Evolutionary conservation across 2,888 invertebrate genomes (phyloP).

Genomic region (Elegia similella): DNA sequence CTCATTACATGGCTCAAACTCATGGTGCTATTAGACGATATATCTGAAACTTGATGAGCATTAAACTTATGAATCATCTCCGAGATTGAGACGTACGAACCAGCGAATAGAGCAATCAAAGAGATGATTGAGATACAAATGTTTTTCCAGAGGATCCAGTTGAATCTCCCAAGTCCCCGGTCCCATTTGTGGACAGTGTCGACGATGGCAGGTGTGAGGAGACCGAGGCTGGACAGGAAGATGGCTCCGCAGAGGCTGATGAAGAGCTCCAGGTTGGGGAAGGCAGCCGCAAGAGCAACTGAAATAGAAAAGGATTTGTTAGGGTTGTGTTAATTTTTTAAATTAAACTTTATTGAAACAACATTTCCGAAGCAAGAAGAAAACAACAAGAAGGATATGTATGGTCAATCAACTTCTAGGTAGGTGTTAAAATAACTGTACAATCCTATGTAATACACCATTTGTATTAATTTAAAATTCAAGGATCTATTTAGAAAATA

Average conservation of each 20-base stretch:
- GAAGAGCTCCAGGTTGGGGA: constrained; percentile 92
- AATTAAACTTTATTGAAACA: too few relatives aligned
- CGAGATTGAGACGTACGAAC: constrained; percentile 62
- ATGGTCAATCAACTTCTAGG: too few relatives aligned
- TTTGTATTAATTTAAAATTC: too few relatives aligned
- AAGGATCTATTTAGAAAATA: too few relatives aligned
- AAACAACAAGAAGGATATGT: too few relatives aligned
- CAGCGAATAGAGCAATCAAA: constrained; percentile 62
- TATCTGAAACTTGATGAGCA: constrained; percentile 10
- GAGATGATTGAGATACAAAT: constrained; percentile 64
- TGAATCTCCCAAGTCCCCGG: constrained; percentile 82
- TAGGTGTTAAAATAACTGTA: too few relatives aligned
- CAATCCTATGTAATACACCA: too few relatives aligned
- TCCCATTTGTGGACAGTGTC: constrained; percentile 87
- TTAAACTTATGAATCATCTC: constrained; percentile 57
- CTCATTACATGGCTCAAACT: background rate
- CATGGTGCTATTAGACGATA: constrained; percentile 24
- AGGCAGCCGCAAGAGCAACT: constrained; percentile 88
- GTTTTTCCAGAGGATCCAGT: constrained; percentile 88
- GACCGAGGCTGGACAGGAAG: constrained; percentile 86
- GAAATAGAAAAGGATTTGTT: constrained; percentile 40
- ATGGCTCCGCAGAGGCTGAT: constrained; percentile 93
- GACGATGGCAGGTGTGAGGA: constrained; percentile 87
- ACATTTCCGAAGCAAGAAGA: too few relatives aligned
- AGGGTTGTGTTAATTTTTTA: too few relatives aligned